phyloP scores from a whole-genome alignment of 2,797 vertebrate species.

The Rhabdophis nuchalis region DNA sequence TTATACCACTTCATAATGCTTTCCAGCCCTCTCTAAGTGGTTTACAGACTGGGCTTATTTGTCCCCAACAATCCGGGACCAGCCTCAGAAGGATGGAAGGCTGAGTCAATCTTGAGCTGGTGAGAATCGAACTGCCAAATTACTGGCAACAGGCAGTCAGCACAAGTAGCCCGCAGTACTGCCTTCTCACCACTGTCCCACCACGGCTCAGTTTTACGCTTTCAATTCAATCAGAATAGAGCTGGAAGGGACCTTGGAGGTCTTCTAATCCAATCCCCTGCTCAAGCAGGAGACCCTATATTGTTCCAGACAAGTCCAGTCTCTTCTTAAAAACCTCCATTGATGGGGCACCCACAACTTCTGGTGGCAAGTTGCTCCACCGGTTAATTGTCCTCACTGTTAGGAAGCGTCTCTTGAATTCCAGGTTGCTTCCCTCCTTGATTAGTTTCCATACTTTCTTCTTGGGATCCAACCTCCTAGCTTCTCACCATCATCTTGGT shows the following conservation, averaged over 20 bases:
- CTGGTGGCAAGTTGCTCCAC: not conserved
- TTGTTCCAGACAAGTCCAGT: not conserved
- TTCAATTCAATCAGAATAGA: not conserved
- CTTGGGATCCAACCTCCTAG: not conserved
- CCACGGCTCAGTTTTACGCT: not conserved
- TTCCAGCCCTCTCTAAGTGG: no score
- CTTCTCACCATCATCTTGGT: not conserved
- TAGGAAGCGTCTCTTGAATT: not conserved
- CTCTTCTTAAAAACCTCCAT: not conserved
- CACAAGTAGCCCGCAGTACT: no score
- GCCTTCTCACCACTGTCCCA: no score
- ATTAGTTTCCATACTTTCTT: not conserved
- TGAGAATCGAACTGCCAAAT: no score
- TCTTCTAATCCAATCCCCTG: not conserved
- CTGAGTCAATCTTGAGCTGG: no score
- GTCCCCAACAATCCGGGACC: no score
- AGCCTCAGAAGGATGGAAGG: no score
- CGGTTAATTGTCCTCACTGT: not conserved
- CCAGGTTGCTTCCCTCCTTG: not conserved
- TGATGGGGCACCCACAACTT: not conserved
- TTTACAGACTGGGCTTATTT: no score
- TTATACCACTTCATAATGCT: fast-evolving
- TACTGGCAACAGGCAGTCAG: no score
- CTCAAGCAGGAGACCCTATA: not conserved
- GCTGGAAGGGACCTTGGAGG: not conserved